phyloP scores from a whole-genome alignment of 64 coral and sea anemone species.

The Astreopora myriophthalma region DNA sequence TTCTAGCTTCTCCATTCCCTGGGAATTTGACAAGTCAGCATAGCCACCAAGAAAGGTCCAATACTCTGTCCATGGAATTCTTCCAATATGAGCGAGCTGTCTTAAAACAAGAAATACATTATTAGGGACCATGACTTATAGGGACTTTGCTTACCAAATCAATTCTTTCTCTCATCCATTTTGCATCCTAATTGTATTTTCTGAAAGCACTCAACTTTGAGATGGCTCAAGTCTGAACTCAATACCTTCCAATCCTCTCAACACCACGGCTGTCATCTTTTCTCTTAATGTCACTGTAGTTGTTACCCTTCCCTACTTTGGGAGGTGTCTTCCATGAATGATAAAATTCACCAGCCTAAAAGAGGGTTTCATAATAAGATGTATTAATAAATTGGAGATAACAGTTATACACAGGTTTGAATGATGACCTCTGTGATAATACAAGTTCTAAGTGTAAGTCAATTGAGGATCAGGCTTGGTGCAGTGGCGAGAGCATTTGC shows the following conservation, averaged over 20 bases:
- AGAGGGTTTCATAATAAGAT: not conserved
- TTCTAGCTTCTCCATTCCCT: conserved; percentile 72
- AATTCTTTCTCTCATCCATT: too few species aligned
- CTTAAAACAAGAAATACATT: conserved; percentile 10
- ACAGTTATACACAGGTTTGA: too few species aligned
- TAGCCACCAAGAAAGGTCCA: conserved; percentile 88
- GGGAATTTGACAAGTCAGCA: conserved; percentile 65
- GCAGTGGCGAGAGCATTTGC: too few species aligned
- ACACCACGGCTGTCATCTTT: conserved; percentile 76
- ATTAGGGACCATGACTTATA: too few species aligned
- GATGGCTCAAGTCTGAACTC: not conserved
- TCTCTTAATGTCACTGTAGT: conserved; percentile 74
- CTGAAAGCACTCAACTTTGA: not conserved
- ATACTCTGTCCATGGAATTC: conserved; percentile 82
- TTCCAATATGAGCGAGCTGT: conserved; percentile 67
- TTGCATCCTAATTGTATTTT: too few species aligned
- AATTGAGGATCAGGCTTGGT: too few species aligned
- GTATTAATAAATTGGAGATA: too few species aligned
- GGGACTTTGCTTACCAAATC: too few species aligned
- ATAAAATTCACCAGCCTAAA: conserved; percentile 78
- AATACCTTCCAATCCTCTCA: conserved; percentile 92
- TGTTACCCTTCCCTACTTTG: conserved; percentile 46
- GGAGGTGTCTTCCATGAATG: conserved; percentile 84
- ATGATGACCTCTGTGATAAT: too few species aligned
- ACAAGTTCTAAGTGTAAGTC: too few species aligned